Percentiles rank a stretch among this genome's conserved stretches.
These are phyloP conservation scores for Operophtera brumata DNA, from an alignment of 2,888 invertebrate genomes.

Conservation along the genomic window DNA sequence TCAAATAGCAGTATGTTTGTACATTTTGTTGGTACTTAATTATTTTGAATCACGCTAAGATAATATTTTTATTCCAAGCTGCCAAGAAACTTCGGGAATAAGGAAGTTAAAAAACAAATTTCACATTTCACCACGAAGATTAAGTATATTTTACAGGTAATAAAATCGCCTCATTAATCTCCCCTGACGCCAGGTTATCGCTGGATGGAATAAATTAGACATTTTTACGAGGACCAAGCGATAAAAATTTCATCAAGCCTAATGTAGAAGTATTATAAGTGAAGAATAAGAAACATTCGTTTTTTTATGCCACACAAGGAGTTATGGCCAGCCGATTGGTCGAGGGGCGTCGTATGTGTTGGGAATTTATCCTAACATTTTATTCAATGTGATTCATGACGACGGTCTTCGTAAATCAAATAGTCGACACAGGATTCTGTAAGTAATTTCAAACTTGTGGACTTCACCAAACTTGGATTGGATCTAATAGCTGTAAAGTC, in stretches of 20 bases:
- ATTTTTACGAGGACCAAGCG: slow-evolving; percentile 21
- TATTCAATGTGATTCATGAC: neutral
- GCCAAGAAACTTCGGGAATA: no score
- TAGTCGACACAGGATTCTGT: neutral
- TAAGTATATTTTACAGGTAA: slow-evolving; percentile 19
- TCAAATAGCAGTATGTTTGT: no score
- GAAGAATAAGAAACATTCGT: slow-evolving; percentile 11
- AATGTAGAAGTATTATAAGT: slow-evolving; percentile 11
- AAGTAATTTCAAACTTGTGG: neutral
- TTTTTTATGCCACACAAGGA: slow-evolving; percentile 2
- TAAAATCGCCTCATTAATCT: slow-evolving; percentile 30
- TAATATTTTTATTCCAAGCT: no score
- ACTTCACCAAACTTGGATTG: no score
- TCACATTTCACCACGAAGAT: slow-evolving; percentile 16
- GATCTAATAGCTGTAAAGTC: no score
- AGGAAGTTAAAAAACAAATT: slow-evolving; percentile 9
- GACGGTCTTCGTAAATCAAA: neutral
- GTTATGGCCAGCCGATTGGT: neutral
- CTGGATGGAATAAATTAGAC: slow-evolving; percentile 29
- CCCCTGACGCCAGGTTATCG: slow-evolving; percentile 25
- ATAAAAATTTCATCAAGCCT: slow-evolving; percentile 26
- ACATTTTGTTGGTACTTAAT: no score
- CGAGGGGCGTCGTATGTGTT: neutral
- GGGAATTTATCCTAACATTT: neutral
- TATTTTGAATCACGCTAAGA: no score